Base-by-base conservation (phyloP, 2,888 invertebrate species). In the Erebia epiphron region DNA sequence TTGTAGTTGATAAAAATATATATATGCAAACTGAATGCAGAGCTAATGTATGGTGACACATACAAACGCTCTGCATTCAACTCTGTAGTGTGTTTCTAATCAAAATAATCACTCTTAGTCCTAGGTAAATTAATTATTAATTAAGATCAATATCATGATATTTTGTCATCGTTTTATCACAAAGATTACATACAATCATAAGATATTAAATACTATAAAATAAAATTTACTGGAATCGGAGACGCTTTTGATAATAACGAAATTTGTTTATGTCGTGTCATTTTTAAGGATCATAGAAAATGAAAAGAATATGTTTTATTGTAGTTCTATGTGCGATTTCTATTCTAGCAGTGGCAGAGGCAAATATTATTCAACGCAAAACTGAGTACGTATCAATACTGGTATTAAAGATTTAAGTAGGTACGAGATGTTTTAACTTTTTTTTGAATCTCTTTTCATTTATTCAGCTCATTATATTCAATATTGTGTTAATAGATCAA, bases 111-210 rank as follows among this genome's bases (percentile, higher is more conserved):
- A 46, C 46, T 46, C 43, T 0, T 43, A 11, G 1, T 8, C n/a
- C n/a, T n/a, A n/a, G n/a, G n/a, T 10, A 10, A 13, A 8, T 46
- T 46, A 13, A 46, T 46, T 11, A 46, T 46, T 46, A 46, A 46
- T 46, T 49, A 63, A 73, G 73, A 71, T 71, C 64, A 64, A 16
- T 67, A 73, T 73, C 71, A 21, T 49, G 21, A 54, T 61, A 61
- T 14, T 35, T 43, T 63, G 16, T 57, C 57, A 62, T 49, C 26
- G 13, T n/a, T 57, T 64, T 63, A 73, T 72, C 68, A 58, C 46
- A 11, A 26, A 52, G 68, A 66, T 74, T 78, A 81, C 78, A 76
- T 77, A 80, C 78, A 76, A 57, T 84, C 86, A 9, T 68, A 18
- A 61, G 74, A 67, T 71, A 26, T 35, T 41, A 41, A 57, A n/a